Conservation (phyloP, 2,888 invertebrate species). For the Idaea biselata region DNA sequence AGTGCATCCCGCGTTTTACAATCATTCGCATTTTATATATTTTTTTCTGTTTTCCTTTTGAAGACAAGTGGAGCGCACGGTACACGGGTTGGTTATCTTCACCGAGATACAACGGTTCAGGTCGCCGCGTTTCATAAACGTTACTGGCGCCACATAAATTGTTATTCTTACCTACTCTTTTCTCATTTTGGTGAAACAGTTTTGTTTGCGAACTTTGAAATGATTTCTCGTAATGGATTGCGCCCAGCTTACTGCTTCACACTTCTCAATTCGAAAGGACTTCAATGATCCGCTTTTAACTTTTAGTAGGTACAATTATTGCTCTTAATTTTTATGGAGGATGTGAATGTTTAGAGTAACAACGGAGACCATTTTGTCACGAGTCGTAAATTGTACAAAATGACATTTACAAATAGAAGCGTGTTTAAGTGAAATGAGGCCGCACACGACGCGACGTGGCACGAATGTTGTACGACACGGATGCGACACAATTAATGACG, state of each 20-base stretch:
- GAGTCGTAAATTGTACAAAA: constrained; percentile 11
- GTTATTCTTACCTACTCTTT: not conserved
- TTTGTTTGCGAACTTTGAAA: constrained; percentile 4
- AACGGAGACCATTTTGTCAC: constrained; percentile 14
- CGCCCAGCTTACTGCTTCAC: not conserved
- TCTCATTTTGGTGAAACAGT: constrained; percentile 2
- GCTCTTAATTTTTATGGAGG: constrained; percentile 7
- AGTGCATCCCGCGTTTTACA: not conserved
- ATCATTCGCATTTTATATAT: constrained; percentile 1
- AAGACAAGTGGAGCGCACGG: not conserved
- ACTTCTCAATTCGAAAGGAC: not conserved
- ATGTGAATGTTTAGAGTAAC: constrained; percentile 10
- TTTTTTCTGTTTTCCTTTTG: constrained; percentile 1
- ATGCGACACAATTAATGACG: constrained; percentile 5
- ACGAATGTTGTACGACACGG: constrained; percentile 3
- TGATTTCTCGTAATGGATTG: not conserved
- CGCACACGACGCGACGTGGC: constrained; percentile 8
- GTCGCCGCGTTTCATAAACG: constrained; percentile 2
- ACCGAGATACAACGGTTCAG: not conserved
- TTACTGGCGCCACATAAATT: constrained; percentile 5
- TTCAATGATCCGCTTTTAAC: not conserved
- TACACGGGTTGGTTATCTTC: constrained; percentile 1
- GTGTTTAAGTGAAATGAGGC: constrained; percentile 8
- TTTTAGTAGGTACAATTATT: constrained; percentile 2
- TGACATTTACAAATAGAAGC: constrained; percentile 6